These are phyloP conservation scores for Podarcis raffonei DNA, from an alignment of 2,113 vertebrate species.

Conservation along the genomic window DNA sequence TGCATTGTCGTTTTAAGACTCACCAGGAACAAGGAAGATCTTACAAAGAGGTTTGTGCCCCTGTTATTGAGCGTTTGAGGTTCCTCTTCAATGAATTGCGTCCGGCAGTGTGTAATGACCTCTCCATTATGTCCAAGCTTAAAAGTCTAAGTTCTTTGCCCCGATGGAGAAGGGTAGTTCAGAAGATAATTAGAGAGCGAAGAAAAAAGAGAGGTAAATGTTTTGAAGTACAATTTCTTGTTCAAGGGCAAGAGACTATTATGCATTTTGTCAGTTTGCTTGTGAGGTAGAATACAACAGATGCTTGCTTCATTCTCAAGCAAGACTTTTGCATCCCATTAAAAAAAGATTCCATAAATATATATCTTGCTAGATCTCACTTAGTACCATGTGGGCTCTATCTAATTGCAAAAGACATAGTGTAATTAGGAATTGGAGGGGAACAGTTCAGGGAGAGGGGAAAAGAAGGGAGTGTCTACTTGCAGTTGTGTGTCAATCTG, in stretches of 20 bases:
- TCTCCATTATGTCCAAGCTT: constrained; percentile 94
- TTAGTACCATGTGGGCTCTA: background rate
- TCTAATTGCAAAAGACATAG: background rate
- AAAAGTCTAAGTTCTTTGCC: constrained; percentile 94
- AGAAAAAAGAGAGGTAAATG: constrained; percentile 89
- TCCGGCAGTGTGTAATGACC: constrained; percentile 94
- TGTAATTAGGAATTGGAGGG: too few species aligned
- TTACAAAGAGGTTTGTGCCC: constrained; percentile 97
- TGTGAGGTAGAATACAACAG: background rate
- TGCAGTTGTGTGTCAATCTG: too few species aligned
- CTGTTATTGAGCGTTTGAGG: constrained; percentile 93
- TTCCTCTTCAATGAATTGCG: constrained; percentile 97
- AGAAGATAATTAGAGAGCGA: constrained; percentile 92
- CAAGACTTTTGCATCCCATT: background rate
- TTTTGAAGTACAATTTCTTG: background rate
- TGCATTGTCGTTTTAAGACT: constrained; percentile 78
- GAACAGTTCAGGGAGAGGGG: too few species aligned
- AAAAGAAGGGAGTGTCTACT: too few species aligned
- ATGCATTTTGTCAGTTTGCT: background rate
- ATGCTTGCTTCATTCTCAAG: background rate
- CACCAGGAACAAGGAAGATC: constrained; percentile 98
- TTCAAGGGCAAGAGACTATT: background rate
- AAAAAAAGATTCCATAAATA: background rate
- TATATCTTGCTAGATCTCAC: background rate
- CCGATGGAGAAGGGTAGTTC: constrained; percentile 91